Base-by-base conservation (phyloP, 2,797 vertebrate genomes). In the Rhinichthys osculus region DNA sequence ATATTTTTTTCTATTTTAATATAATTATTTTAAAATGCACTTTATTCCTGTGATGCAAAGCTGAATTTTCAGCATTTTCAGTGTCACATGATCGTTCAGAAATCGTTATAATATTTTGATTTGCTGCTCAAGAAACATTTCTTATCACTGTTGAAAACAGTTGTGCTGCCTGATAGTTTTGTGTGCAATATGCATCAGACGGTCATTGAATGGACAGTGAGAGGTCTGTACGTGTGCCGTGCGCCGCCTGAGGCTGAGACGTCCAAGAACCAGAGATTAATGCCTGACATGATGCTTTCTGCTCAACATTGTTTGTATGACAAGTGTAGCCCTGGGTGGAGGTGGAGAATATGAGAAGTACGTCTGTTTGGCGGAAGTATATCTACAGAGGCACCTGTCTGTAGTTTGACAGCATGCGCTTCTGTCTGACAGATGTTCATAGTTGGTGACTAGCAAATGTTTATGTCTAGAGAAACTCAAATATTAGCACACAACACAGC, bases 341-440 rank as follows among this genome's bases (percentile, higher is more conserved):
- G 73, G 64, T 57, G 38, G 21, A 78, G 52, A 57, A 59, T 40
- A 35, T 27, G 17, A n/a, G 27, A 59, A 59, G 27, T 54, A 77
- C 62, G 0, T 50, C 67, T 38, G 38, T 71, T 62, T 64, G 54
- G 35, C n/a, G 14, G 40, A 79, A 62, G 54, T 27, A n/a, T 21
- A 64, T 85, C 52, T 79, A 30, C 27, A 23, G 76, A 80, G 77
- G 64, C 84, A 72, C 67, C 66, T 64, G 83, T 64, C 83, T 62
- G n/a, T 72, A 19, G 14, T 79, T 85, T 79, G 38, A 80, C 67
- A 72, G 52, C 40, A n/a, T 47, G 30, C 4, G 21, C 40, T 2
- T 64, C 30, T 47, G 40, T 62, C 54, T 85, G 77, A 80, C 81
- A 82, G 67, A 82, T 82, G 81, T 72, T 82, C 67, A 47, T 78